These are phyloP conservation scores for Catocala sponsa DNA, from an alignment of 2,888 invertebrate genomes.

Conservation along the genomic window DNA sequence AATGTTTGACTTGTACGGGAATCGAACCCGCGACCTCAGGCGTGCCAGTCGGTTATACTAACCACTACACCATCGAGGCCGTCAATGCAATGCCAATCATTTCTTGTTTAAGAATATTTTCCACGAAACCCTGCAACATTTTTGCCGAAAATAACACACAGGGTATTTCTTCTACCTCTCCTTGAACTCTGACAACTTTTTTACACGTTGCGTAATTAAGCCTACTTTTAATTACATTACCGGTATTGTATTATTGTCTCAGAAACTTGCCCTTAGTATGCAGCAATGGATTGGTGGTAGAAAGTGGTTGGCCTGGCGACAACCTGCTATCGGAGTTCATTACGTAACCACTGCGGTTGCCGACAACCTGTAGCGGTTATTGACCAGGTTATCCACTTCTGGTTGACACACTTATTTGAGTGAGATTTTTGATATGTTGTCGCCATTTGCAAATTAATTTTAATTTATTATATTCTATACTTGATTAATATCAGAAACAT, in stretches of 20 bases:
- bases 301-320: slow-evolving; percentile 25
- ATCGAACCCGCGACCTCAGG: no score
- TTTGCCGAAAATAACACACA: neutral
- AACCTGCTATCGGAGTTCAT: slow-evolving; percentile 29
- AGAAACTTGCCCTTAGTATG: slow-evolving; percentile 16
- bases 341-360: slow-evolving; percentile 24
- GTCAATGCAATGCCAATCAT: no score
- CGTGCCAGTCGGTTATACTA: no score
- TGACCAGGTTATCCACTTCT: slow-evolving; percentile 13
- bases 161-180: neutral
- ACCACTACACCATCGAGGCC: no score
- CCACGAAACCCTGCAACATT: no score
- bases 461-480: no score
- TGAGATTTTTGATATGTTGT: neutral
- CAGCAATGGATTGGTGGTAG: slow-evolving; percentile 25
- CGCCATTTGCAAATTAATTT: no score
- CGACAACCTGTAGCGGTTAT: slow-evolving; percentile 25
- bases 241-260: slow-evolving; percentile 4
- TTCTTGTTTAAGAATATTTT: no score
- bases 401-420: slow-evolving; percentile 17
- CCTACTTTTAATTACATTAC: slow-evolving; percentile 16
- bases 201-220: slow-evolving; percentile 9
- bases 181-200: slow-evolving; percentile 2
- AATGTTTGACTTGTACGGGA: no score
- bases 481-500: no score